Evolutionary conservation across 2,888 invertebrate species (phyloP), one percentile per base, ranked within the genome.

Genomic region (Calameuta pallipes): DNA sequence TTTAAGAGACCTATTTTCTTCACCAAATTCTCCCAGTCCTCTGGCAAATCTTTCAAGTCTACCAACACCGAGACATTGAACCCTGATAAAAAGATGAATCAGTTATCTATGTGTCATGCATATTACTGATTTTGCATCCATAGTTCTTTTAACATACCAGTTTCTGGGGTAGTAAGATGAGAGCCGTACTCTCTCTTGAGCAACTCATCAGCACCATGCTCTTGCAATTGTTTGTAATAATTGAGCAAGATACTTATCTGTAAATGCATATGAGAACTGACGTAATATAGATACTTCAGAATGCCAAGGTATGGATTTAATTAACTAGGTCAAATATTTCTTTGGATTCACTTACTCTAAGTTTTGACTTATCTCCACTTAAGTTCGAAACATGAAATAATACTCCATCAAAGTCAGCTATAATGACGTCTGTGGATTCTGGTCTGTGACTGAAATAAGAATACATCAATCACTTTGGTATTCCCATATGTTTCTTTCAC

Each of bases 401-500:
- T 83, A 98, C 99, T 88, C 99, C 99, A 94, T 99, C 99, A 93
- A 99, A 99, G 94, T 99, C 99, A 87, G 98, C 97, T 91, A 98
- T 95, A 85, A 94, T 95, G 89, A 99, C 96, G 93, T 99, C 98
- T 91, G 98, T 98, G 87, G 97, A 96, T 92, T 99, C 99, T 84
- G 97, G 96, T 94, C 99, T 99, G 92, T 96, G 95, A 85, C 98
- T 98, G 93, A 83, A 96, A 95, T 85, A 80, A 82, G 84, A 85
- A 77, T 76, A 13, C 69, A 73, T 76, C n/a, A 70, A 56, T 56
- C 6, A 56, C 23, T 15, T 56, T 2, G 23, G 23, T 56, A 23
- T 23, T 56, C 23, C 56, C 23, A 56, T 56, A 9, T 9, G 56
- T 23, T 56, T 56, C 23, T 15, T 23, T 56, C 41, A 41, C 6